These are phyloP conservation scores for Nemurella pictetii DNA, from an alignment of 2,888 invertebrate species.

Conservation along the genomic window DNA sequence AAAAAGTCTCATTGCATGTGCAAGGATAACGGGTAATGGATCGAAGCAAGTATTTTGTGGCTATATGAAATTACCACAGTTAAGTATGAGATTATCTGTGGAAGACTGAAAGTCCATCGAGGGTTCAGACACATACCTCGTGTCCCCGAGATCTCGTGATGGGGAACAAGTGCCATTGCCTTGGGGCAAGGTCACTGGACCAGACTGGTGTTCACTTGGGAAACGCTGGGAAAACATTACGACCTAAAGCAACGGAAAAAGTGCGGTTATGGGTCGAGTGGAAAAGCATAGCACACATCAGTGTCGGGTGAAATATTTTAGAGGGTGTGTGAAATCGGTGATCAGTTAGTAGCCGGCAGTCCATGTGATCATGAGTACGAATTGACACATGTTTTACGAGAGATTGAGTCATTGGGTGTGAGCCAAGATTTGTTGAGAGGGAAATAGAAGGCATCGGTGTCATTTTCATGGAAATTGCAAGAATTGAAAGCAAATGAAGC, in stretches of 20 bases:
- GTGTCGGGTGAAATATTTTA: background rate
- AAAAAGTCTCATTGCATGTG: background rate
- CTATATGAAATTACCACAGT: background rate
- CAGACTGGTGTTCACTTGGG: background rate
- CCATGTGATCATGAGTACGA: background rate
- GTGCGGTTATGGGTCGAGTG: background rate
- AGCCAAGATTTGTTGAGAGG: background rate
- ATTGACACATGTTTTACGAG: no score
- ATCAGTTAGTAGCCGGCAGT: background rate
- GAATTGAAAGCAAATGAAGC: background rate
- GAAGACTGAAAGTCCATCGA: conserved; percentile 9
- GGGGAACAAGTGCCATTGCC: conserved; percentile 2
- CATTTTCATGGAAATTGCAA: background rate
- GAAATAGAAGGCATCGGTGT: background rate
- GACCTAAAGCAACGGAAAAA: conserved; percentile 14
- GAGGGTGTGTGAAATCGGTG: background rate
- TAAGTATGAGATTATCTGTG: conserved; percentile 11
- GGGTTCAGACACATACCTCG: conserved; percentile 15
- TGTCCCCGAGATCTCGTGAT: conserved; percentile 8
- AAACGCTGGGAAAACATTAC: conserved; percentile 23
- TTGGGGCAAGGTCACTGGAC: background rate
- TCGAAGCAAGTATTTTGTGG: background rate
- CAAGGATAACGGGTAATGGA: background rate
- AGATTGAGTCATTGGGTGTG: no score
- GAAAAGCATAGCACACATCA: background rate